Evolutionary conservation across 2,797 vertebrate species (phyloP).

Genomic region (Hypotaenidia okinawae): DNA sequence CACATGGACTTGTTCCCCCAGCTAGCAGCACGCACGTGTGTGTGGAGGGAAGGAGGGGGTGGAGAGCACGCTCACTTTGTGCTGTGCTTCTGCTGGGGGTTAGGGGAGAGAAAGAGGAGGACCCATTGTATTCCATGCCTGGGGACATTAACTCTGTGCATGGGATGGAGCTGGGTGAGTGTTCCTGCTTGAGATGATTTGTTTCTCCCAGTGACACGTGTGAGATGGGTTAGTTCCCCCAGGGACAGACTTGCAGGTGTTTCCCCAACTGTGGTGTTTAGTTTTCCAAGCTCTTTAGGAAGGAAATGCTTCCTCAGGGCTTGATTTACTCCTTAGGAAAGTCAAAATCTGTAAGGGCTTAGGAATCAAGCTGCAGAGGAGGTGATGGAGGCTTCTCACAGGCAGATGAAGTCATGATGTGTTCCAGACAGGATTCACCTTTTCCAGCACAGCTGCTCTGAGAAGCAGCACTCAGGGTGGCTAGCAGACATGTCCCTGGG

Average conservation of each 20-base stretch:
- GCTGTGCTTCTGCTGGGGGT: background rate
- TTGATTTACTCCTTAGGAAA: background rate
- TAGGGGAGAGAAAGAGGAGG: background rate
- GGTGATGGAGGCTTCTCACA: background rate
- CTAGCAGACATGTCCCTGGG: background rate
- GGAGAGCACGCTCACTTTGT: accelerated
- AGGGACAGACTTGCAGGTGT: background rate
- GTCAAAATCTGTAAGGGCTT: background rate
- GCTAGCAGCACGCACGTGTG: accelerated
- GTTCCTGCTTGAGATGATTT: background rate
- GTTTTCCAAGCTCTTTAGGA: background rate
- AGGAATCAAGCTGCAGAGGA: background rate
- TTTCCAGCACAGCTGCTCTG: background rate
- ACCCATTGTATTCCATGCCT: background rate
- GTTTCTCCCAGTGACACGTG: background rate
- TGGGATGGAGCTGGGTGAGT: background rate
- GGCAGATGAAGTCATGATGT: background rate
- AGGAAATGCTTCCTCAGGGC: background rate
- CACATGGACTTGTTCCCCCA: background rate
- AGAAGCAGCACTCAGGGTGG: background rate
- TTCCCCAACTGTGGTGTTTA: background rate
- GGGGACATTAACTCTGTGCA: background rate
- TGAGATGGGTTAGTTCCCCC: background rate
- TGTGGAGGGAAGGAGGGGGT: background rate
- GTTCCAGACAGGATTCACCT: background rate